These are phyloP conservation scores for Chlorodrepanis virens DNA, from an alignment of 2,113 vertebrate species.

Conservation along the genomic window DNA sequence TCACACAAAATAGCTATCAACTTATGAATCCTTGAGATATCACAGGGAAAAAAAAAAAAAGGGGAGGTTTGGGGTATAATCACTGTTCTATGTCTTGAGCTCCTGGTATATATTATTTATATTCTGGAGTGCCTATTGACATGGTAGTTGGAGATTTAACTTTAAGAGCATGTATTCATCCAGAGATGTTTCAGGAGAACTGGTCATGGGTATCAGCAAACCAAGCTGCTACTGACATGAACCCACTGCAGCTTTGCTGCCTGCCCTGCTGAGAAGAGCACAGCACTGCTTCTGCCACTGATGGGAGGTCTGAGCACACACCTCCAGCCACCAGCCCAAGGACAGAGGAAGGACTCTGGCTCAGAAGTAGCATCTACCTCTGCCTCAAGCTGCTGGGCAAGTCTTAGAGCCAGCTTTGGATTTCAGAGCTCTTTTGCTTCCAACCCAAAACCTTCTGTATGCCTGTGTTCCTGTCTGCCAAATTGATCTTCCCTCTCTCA, in stretches of 20 bases:
- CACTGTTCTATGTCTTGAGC: neutral
- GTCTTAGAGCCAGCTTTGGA: neutral
- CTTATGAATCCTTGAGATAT: neutral
- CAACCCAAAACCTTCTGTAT: neutral
- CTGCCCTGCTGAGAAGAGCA: neutral
- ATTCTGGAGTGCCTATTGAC: neutral
- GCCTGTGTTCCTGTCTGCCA: neutral
- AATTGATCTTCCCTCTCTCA: neutral
- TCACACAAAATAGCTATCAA: neutral
- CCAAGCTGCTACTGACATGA: neutral
- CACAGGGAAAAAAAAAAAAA: neutral
- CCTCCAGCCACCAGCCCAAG: neutral
- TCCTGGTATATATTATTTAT: neutral
- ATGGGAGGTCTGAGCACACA: accelerated
- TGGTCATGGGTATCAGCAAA: neutral
- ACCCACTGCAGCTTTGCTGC: neutral
- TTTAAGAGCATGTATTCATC: neutral
- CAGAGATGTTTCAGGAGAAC: neutral
- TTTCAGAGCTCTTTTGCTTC: neutral
- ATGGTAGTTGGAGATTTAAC: neutral
- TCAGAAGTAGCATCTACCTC: neutral
- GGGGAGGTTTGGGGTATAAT: accelerated
- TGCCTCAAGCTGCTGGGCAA: neutral
- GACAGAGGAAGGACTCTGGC: neutral
- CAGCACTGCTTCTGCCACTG: neutral